Conservation (phyloP, 2,888 invertebrate genomes). For the Dynastes maya region DNA sequence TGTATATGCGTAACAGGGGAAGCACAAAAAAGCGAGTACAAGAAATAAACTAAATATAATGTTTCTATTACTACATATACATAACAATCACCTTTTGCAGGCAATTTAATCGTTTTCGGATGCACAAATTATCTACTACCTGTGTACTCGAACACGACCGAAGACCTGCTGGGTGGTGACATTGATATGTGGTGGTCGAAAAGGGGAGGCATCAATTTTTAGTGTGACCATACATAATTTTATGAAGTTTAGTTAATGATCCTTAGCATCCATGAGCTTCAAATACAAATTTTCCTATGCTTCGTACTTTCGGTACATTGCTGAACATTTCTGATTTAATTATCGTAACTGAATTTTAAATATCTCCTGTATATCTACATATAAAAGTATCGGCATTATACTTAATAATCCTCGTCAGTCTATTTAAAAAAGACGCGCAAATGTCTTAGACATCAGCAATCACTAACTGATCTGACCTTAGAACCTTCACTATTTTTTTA, state of each 20-base stretch:
- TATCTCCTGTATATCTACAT: background rate
- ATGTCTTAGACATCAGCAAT: slow-evolving; percentile 19
- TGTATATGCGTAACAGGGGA: too few species aligned
- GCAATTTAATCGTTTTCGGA: too few species aligned
- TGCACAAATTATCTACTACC: too few species aligned
- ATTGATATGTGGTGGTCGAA: too few species aligned
- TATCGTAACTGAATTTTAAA: background rate
- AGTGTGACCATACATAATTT: background rate
- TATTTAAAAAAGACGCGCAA: slow-evolving; percentile 17
- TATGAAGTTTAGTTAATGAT: background rate
- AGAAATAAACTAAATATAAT: too few species aligned
- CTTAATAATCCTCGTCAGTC: slow-evolving; percentile 35
- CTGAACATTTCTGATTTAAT: background rate
- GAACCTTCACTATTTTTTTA: slow-evolving; percentile 53
- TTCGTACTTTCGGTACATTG: background rate
- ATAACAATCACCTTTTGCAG: too few species aligned
- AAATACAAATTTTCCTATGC: background rate
- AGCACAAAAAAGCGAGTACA: too few species aligned
- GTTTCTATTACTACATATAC: too few species aligned
- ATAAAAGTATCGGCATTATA: slow-evolving; percentile 11
- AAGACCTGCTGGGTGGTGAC: too few species aligned
- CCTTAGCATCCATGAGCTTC: too few species aligned
- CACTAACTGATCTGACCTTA: slow-evolving; percentile 53
- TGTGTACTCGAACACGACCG: too few species aligned
- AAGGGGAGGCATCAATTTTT: too few species aligned